Evolutionary conservation across 2,888 invertebrate species (phyloP), one percentile per base, ranked within the genome.

Genomic region (Apamea sordens): DNA sequence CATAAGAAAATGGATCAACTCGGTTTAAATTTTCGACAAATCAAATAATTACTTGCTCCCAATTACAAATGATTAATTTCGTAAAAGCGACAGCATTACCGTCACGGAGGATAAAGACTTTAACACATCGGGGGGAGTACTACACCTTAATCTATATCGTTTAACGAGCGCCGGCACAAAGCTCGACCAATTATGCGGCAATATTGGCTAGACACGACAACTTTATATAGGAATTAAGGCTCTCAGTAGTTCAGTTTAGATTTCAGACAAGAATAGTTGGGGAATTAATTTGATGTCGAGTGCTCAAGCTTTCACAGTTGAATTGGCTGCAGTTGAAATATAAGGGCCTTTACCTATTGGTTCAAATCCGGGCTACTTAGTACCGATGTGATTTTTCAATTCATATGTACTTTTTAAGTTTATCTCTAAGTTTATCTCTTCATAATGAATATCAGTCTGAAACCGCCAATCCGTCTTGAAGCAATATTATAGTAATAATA

Each of bases 181-280:
- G 76, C 86, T 76, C 28, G 28, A 59, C 69, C 77, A 85, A 87
- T 85, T 85, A 85, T 79, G 74, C 59, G 73, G 72, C 72, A 74
- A 82, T 86, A 88, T 87, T 79, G 79, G 77, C 76, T 72, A 74
- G 56, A 74, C 80, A 73, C 71, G 77, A 77, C 77, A 79, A 80
- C 73, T 89, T 89, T 77, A 75, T 76, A 73, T 68, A 74, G 73
- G 69, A 73, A 75, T 79, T 76, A 87, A 77, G 56, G 74, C 65
- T 64, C 63, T 70, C 41, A 32, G 56, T 71, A 59, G 41, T 80
- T 82, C 56, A 70, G 67, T 76, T 80, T 68, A 71, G 64, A 77
- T 76, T 78, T 61, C 64, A 78, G 69, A 76, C 72, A 70, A 79
- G 77, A 74, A 67, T 74, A 71, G 77, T 84, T 83, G 10, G 32